Evolutionary conservation across 2,888 invertebrate species (phyloP).

Genomic region (Carterocephalus palaemon): DNA sequence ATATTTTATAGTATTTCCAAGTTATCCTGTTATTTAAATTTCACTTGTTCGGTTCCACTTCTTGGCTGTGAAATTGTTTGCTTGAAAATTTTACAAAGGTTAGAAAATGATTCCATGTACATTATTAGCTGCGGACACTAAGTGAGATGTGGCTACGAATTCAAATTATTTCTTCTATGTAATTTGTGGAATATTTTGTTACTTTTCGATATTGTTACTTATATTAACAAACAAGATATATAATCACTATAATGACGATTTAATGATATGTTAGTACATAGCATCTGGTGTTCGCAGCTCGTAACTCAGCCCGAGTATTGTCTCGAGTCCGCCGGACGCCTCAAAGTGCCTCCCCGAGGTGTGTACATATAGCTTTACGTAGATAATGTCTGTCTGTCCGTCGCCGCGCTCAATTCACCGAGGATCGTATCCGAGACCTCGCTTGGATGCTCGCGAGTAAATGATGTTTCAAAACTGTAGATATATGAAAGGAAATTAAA

Average conservation of each 20-base stretch:
- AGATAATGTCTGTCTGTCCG: constrained; percentile 61
- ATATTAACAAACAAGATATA: no score
- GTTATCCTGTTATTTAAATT: no score
- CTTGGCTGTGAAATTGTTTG: constrained; percentile 11
- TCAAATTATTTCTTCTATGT: no score
- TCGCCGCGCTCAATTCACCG: no score
- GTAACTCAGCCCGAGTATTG: constrained; percentile 3
- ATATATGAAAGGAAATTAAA: no score
- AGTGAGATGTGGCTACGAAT: neutral
- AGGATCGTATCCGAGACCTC: constrained; percentile 15
- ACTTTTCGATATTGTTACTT: no score
- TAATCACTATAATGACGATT: no score
- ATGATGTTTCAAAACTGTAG: no score
- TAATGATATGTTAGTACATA: no score
- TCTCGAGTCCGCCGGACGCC: constrained; percentile 25
- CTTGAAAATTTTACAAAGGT: constrained; percentile 15
- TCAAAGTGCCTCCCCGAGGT: constrained; percentile 67
- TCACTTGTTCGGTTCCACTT: constrained; percentile 6
- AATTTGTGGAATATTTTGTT: no score
- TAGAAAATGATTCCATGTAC: constrained; percentile 5
- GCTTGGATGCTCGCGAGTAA: neutral
- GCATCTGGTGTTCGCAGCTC: constrained; percentile 6
- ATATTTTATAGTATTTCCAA: no score
- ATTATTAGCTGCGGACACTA: constrained; percentile 7
- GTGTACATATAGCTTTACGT: constrained; percentile 65